Evolutionary conservation across 2,113 vertebrate species (phyloP).

Genomic region (Bos indicus): DNA sequence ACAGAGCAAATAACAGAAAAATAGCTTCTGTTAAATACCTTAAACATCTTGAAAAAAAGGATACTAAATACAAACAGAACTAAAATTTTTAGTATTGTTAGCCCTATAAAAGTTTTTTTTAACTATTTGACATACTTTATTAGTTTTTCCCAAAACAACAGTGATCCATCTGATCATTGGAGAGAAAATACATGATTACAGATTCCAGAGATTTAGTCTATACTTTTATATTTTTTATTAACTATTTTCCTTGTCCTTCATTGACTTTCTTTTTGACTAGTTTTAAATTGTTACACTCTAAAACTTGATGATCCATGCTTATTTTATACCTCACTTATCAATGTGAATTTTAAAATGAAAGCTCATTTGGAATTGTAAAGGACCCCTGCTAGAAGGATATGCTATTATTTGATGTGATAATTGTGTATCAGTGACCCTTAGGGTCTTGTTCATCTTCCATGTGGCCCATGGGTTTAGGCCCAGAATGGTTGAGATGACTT

Average conservation of each 20-base stretch:
- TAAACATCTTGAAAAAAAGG: constrained; percentile 9
- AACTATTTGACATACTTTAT: constrained; percentile 4
- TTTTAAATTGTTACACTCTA: constrained; percentile 14
- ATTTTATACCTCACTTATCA: constrained; percentile 16
- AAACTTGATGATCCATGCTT: constrained; percentile 10
- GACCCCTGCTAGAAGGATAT: background rate
- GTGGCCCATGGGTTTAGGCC: background rate
- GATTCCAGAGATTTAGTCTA: background rate
- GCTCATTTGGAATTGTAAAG: background rate
- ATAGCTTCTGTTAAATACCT: constrained; percentile 13
- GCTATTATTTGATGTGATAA: background rate
- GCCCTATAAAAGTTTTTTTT: background rate
- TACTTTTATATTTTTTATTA: constrained; percentile 12
- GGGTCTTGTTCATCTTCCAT: background rate
- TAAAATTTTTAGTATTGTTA: constrained; percentile 15
- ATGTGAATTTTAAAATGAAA: background rate
- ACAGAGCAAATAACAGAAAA: background rate
- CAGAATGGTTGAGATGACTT: background rate
- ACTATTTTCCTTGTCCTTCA: background rate
- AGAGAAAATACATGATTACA: background rate
- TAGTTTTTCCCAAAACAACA: background rate
- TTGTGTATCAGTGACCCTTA: background rate
- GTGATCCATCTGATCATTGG: background rate
- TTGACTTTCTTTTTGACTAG: background rate
- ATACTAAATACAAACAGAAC: constrained; percentile 13